Conservation (phyloP, 1,140 invertebrate genomes). For the Neodiprion lecontei region DNA sequence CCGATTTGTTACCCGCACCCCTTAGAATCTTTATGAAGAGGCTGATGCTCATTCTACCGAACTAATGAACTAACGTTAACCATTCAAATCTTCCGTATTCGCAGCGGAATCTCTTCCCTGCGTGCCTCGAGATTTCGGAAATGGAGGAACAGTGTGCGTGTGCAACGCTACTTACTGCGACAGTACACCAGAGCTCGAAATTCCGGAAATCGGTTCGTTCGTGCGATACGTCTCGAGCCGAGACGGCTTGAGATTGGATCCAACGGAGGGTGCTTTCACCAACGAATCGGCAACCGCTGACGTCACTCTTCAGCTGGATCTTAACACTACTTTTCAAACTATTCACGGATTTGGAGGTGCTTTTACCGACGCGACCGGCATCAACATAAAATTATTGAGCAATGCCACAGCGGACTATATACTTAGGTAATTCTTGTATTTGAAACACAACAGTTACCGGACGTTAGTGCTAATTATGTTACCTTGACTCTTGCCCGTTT, state of each 20-base stretch:
- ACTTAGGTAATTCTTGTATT: constrained; percentile 57
- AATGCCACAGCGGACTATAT: constrained; percentile 65
- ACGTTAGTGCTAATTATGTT: too few relatives aligned
- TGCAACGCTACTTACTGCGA: constrained; percentile 89
- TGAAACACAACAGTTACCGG: too few relatives aligned
- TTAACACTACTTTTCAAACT: constrained; percentile 59
- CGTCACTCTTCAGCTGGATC: background rate
- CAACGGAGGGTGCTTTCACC: constrained; percentile 40
- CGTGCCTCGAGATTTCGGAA: constrained; percentile 47
- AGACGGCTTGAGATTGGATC: constrained; percentile 62
- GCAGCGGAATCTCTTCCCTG: background rate
- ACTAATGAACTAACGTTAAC: too few relatives aligned
- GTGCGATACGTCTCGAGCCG: constrained; percentile 66
- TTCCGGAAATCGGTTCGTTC: constrained; percentile 56
- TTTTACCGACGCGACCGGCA: constrained; percentile 83
- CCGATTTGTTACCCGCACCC: too few relatives aligned
- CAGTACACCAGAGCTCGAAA: constrained; percentile 60
- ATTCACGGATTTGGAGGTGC: constrained; percentile 86
- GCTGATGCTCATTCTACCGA: too few relatives aligned
- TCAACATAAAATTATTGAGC: constrained; percentile 75
- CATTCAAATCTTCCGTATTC: background rate
- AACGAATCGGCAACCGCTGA: constrained; percentile 5
- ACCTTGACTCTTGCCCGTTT: too few relatives aligned
- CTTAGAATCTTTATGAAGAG: too few relatives aligned
- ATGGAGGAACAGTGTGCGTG: constrained; percentile 76